Conservation (phyloP, 2,113 vertebrate genomes). For the Aythya baeri region DNA sequence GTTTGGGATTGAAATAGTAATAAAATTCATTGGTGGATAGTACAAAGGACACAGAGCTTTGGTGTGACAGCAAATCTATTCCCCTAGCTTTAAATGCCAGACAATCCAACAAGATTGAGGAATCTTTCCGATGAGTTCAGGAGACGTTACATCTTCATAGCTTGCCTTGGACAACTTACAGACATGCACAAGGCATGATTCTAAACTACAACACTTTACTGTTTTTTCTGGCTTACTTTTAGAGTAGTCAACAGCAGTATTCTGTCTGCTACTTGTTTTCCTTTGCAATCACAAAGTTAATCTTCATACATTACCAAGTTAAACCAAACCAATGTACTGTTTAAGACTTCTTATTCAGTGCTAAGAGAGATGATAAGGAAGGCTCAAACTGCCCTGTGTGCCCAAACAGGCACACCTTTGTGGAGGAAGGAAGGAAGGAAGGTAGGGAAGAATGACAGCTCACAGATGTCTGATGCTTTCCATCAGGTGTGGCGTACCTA, state of each 20-base stretch:
- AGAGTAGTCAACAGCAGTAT: not conserved
- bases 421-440: not conserved
- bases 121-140: not conserved
- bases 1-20: not conserved
- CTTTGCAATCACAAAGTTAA: not conserved
- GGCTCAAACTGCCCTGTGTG: not conserved
- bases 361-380: not conserved
- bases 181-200: not conserved
- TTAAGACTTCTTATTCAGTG: not conserved
- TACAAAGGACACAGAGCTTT: not conserved
- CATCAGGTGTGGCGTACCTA: not conserved
- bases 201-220: not conserved
- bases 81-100: not conserved
- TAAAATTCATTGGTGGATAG: not conserved
- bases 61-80: not conserved
- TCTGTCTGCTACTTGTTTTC: not conserved
- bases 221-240: not conserved
- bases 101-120: not conserved
- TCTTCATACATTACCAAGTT: not conserved
- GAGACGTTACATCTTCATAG: not conserved
- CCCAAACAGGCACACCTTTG: not conserved
- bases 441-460: not conserved
- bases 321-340: not conserved
- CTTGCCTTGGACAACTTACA: not conserved
- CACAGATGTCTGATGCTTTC: not conserved